Base-by-base conservation (phyloP, 2,797 vertebrate genomes). In the Salmo trutta region DNA sequence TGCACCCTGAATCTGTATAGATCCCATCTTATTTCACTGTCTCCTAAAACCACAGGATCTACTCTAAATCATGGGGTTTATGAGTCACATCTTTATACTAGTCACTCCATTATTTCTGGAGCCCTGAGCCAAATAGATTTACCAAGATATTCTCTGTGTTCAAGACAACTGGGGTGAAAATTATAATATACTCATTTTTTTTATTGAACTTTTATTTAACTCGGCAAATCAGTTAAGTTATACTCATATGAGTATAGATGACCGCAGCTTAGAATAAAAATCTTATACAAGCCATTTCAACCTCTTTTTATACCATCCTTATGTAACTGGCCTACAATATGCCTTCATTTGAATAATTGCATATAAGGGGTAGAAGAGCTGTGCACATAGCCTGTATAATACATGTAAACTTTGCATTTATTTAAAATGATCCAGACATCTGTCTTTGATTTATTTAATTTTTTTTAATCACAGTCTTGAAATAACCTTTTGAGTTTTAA, bases 261-360 rank as follows among this genome's bases (percentile, higher is more conserved):
- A 12, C 10, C 27, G 31, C 31, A 7, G 24, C n/a, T 41, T 62
- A 21, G 14, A 73, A 74, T 10, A 0, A 62, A 62, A n/a, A 10
- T 17, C 5, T 16, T 47, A 64, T 64, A 12, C 33, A 41, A 74
- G 41, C 21, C 15, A 7, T n/a, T 27, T 24, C 73, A 41, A 56
- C 16, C 56, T 16, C 16, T 17, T 15, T 64, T 74, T 54, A 62
- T 64, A 64, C 33, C 27, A 53, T 41, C 6, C 8, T 64, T 62
- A 64, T 62, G 27, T 62, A 74, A 74, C 54, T 41, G 56, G 72
- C 54, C 54, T 62, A 62, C 8, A 64, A 64, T 41, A 24, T 21
- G n/a, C 14, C 31, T 36, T 41, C 19, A 24, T 74, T 41, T 59
- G 54, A 73, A 36, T 59, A 62, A 59, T 36, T 73, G 16, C 72